A percentile compares a stretch with the other conserved stretches of the same genome.
Evolutionary conservation across 1,140 invertebrate species (phyloP).

Genomic region (Hyphantria cunea): DNA sequence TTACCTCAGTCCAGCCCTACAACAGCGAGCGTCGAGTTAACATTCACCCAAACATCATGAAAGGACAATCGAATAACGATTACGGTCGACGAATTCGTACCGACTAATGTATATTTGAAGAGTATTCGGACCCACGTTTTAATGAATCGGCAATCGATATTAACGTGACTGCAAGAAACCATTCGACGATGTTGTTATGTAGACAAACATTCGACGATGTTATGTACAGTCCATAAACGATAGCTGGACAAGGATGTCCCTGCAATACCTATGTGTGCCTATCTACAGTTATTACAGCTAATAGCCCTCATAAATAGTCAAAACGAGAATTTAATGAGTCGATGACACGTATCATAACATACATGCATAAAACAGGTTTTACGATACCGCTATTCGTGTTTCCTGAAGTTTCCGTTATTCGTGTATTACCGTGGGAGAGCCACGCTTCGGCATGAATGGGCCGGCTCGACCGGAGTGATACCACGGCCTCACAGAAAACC

Average conservation of each 20-base stretch:
- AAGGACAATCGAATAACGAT: conserved; percentile 53
- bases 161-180: conserved; percentile 51
- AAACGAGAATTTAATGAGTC: conserved; percentile 1
- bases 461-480: too few relatives aligned
- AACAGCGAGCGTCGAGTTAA: conserved; percentile 16
- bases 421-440: too few relatives aligned
- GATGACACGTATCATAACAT: neutral
- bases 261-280: neutral
- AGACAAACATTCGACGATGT: conserved; percentile 23
- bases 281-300: conserved; percentile 8
- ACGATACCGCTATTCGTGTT: conserved; percentile 3
- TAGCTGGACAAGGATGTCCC: conserved; percentile 1
- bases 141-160: conserved; percentile 52
- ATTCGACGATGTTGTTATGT: conserved; percentile 30
- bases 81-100: conserved; percentile 43
- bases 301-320: conserved; percentile 6
- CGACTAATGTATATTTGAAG: conserved; percentile 63
- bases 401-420: too few relatives aligned
- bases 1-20: conserved; percentile 5
- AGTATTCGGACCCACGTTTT: conserved; percentile 43
- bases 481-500: too few relatives aligned
- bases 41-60: conserved; percentile 19
- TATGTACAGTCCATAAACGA: neutral
- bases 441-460: too few relatives aligned
- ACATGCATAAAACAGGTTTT: conserved; percentile 13